Base-by-base conservation (phyloP, 2,797 vertebrate species). In the Siniperca scherzeri region DNA sequence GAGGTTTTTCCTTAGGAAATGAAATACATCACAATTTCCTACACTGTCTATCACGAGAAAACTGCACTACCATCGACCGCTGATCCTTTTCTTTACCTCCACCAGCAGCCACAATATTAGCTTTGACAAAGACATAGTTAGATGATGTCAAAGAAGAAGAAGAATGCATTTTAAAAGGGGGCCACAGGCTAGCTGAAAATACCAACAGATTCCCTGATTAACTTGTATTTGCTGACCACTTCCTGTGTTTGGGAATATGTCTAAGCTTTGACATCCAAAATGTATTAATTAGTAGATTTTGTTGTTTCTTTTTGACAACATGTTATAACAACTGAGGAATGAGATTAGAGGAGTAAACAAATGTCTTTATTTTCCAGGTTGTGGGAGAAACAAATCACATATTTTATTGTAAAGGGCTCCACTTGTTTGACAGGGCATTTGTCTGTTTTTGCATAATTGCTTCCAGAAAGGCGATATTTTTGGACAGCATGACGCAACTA, bases 401-500 rank as follows among this genome's bases (percentile, higher is more conserved):
- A 53, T 64, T 60, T 70, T 30, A 33, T 79, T 50, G 21, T 79
- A 61, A 62, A 19, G 53, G 44, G 56, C 73, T 74, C 74, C 50
- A 79, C 60, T 88, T 83, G 59, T 68, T 67, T 90, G 89, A 90
- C 87, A 88, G 76, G 68, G 57, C 77, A 85, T 89, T 91, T 84
- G 74, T 91, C 88, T 91, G 50, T 80, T 91, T 87, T 87, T 87
- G 82, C 84, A 88, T 95, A 95, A 94, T 94, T 94, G 88, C 91
- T 84, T 90, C 82, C 89, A 89, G 81, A 93, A 90, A 84, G 86
- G 77, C 75, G 87, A 86, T 95, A 93, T 95, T 95, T 95, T 91
- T 93, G 92, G 92, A 82, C 83, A 84, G 82, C 69, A 74, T 96
- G 95, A 96, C 94, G 94, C 92, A 93, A 90, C 91, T 77, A 81